Base-by-base conservation (phyloP, 2,797 vertebrate genomes). In the Neoniphon sammara region DNA sequence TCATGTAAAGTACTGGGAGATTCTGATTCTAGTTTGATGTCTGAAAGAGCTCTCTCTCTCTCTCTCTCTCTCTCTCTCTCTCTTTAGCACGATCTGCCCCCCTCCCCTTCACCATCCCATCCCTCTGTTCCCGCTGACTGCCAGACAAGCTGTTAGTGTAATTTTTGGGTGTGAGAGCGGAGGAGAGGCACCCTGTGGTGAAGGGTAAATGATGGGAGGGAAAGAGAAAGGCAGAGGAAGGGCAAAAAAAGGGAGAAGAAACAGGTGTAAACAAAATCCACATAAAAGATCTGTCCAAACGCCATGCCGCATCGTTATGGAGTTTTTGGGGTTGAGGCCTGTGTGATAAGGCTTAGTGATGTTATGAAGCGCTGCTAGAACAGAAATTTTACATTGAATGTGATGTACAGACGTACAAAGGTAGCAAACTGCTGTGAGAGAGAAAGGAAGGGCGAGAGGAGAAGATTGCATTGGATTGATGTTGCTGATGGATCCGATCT, bases 111-210 rank as follows among this genome's bases (percentile, higher is more conserved):
- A 42, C 55, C 36, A 54, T 58, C 47, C 55, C 36, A 54, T 58
- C 61, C 67, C 34, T 82, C 79, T 70, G 73, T 79, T 73, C 78
- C 77, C 31, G 70, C 60, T 12, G 69, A 77, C 83, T 73, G 58
- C 84, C 79, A 83, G 81, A 84, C 71, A 67, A 84, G 80, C 82
- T 82, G 76, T 86, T 84, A 80, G 60, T 80, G 75, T 80, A 77
- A 87, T 64, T 84, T 77, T 57, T 66, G 61, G 58, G 78, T 79
- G 82, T 79, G 73, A 75, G 62, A 78, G 70, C 44, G 71, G 71
- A 83, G 70, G 73, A 80, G 73, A 36, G 70, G 70, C 70, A 65
- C 34, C 50, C 27, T 75, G 62, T 66, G 62, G 30, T 64, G 66
- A 74, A 69, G 58, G 60, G 55, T 47, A 67, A 73, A 77, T 66